Evolutionary conservation across 2,888 invertebrate species (phyloP).

Genomic region (Rotaria sp.): DNA sequence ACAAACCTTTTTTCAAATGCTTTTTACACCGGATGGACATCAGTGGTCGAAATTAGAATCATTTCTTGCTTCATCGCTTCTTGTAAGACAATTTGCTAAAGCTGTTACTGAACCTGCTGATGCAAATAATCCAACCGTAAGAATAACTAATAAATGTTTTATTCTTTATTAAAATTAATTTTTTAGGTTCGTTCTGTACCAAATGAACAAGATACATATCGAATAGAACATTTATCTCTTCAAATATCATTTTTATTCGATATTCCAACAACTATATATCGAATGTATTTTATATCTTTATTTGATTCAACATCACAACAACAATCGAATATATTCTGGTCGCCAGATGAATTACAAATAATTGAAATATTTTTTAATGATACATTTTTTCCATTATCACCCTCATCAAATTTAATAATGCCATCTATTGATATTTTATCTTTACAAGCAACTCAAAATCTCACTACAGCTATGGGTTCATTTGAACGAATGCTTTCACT

Average conservation of each 20-base stretch:
- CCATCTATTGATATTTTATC: neutral
- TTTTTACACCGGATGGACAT: neutral
- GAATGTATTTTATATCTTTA: neutral
- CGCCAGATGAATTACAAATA: neutral
- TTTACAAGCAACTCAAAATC: neutral
- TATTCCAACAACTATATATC: neutral
- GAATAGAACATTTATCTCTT: neutral
- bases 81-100: neutral
- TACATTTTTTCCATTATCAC: neutral
- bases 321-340: neutral
- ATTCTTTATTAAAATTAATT: neutral
- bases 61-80: neutral
- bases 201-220: neutral
- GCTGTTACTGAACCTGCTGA: neutral
- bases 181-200: neutral
- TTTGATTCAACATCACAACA: slow-evolving; percentile 11
- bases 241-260: neutral
- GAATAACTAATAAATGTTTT: neutral
- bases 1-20: slow-evolving; percentile 5
- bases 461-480: neutral
- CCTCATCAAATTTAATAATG: neutral
- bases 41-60: slow-evolving; percentile 4
- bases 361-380: neutral
- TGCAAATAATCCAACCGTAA: neutral
- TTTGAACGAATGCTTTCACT: neutral